Percentiles rank a stretch among this genome's conserved stretches.
Conservation (phyloP, 2,113 vertebrate species). For the Oryzias javanicus region DNA sequence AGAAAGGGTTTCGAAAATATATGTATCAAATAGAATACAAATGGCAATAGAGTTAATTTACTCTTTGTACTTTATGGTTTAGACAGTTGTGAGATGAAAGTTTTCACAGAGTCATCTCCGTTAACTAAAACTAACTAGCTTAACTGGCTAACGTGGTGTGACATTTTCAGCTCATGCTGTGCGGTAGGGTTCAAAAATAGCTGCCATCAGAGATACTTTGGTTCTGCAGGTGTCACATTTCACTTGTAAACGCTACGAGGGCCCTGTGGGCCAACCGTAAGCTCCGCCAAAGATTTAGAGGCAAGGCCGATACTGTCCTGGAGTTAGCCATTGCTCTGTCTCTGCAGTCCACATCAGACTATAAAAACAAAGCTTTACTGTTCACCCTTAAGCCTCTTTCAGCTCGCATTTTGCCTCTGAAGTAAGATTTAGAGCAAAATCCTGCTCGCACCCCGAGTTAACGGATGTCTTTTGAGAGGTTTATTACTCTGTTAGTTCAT, state of each 20-base stretch:
- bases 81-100: no score
- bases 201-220: neutral
- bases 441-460: constrained; percentile 42
- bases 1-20: no score
- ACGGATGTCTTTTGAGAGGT: constrained; percentile 63
- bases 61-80: no score
- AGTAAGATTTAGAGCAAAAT: constrained; percentile 53
- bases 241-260: neutral
- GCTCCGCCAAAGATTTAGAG: constrained; percentile 22
- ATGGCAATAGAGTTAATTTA: no score
- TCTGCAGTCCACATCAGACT: constrained; percentile 31
- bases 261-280: constrained; percentile 7
- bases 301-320: constrained; percentile 9
- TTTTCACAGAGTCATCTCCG: no score
- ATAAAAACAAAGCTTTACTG: constrained; percentile 54
- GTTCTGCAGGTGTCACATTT: constrained; percentile 14
- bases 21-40: no score
- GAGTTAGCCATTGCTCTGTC: constrained; percentile 33
- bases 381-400: constrained; percentile 31
- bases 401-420: constrained; percentile 42
- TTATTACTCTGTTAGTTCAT: constrained; percentile 68
- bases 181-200: neutral
- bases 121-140: no score
- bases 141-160: no score
- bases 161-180: neutral